These are phyloP conservation scores for Tilapia sparmanii DNA, from an alignment of 2,113 vertebrate species.

Conservation along the genomic window DNA sequence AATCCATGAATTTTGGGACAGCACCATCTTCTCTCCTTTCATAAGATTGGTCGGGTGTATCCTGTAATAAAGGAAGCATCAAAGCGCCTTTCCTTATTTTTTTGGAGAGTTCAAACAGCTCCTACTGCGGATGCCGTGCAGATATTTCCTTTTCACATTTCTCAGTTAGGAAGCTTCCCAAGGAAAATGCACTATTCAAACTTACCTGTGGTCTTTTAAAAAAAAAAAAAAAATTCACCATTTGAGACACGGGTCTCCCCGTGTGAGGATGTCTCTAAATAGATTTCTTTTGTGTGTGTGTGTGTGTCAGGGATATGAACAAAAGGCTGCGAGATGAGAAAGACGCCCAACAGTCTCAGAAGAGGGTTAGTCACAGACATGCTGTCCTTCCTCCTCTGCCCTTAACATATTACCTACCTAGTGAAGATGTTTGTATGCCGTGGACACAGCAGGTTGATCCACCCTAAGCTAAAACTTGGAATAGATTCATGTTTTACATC, in stretches of 20 bases:
- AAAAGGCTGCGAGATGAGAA: constrained; percentile 86
- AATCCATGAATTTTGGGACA: background rate
- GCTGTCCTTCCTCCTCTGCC: constrained; percentile 53
- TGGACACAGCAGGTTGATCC: constrained; percentile 68
- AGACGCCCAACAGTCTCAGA: constrained; percentile 82
- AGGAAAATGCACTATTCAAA: background rate
- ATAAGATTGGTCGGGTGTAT: background rate
- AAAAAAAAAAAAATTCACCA: background rate
- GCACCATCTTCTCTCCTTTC: background rate
- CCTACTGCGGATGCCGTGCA: background rate
- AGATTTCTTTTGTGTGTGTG: background rate
- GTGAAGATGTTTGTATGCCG: constrained; percentile 54
- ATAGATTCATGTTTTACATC: background rate
- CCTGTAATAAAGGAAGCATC: background rate
- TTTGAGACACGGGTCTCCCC: background rate
- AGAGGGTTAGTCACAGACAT: constrained; percentile 79
- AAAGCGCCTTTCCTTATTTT: background rate
- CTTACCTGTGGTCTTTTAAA: background rate
- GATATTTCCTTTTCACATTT: background rate
- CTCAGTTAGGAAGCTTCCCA: background rate
- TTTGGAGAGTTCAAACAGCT: background rate
- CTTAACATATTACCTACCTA: constrained; percentile 62
- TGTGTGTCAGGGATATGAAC: constrained; percentile 86
- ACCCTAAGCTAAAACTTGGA: constrained; percentile 38
- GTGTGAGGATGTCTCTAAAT: background rate